Conservation (phyloP, 2,113 vertebrate species). For the Cinclus cinclus region DNA sequence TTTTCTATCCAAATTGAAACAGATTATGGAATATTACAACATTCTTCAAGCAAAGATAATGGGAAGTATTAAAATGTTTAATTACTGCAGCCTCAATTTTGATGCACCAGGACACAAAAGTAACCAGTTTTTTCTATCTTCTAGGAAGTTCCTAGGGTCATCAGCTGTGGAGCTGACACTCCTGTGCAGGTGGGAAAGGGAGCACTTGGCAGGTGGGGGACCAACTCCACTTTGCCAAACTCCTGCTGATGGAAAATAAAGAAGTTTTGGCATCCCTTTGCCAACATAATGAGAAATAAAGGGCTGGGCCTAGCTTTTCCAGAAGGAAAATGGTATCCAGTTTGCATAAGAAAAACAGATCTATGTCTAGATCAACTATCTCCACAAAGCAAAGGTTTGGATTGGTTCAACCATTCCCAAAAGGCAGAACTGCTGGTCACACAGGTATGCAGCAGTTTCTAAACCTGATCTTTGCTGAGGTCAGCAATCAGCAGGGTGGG, state of each 20-base stretch:
- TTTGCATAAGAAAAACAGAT: not conserved
- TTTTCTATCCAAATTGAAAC: not conserved
- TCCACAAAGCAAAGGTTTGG: not conserved
- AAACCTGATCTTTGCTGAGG: not conserved
- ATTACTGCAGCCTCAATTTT: not conserved
- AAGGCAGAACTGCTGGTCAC: not conserved
- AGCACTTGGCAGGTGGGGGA: not conserved
- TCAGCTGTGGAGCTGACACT: not conserved
- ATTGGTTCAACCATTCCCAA: not conserved
- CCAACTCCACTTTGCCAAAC: not conserved
- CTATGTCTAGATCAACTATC: not conserved
- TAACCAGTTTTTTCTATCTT: not conserved
- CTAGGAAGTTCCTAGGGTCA: not conserved
- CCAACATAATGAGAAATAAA: not conserved
- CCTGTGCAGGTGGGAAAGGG: not conserved
- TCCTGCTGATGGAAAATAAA: not conserved
- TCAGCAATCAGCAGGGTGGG: not conserved
- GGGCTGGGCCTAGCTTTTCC: not conserved
- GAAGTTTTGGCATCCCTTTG: not conserved
- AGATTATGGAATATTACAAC: not conserved
- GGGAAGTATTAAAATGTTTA: not conserved
- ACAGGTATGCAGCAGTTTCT: not conserved
- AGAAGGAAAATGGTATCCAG: not conserved
- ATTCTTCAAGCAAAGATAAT: not conserved
- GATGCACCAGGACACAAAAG: not conserved